These are phyloP conservation scores for Pachyuromys duprasi DNA, from an alignment of 2,797 vertebrate genomes.

Conservation along the genomic window DNA sequence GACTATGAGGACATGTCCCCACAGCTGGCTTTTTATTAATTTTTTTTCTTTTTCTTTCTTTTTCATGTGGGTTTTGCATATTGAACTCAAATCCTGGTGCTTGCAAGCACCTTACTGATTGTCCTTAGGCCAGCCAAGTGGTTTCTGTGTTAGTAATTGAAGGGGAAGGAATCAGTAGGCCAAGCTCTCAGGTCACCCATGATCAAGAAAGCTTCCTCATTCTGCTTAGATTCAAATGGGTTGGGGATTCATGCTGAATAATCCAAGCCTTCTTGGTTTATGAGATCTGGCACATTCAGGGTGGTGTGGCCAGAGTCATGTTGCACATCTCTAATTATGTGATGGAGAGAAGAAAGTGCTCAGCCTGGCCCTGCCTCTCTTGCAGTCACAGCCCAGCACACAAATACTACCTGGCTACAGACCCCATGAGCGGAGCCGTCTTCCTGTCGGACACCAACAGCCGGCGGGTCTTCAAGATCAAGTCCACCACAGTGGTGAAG, in stretches of 20 bases:
- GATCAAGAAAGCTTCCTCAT: not conserved
- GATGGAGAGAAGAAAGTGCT: not conserved
- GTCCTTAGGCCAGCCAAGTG: not conserved
- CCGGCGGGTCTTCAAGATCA: slow-evolving; percentile 96
- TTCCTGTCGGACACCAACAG: slow-evolving; percentile 98
- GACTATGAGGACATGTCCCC: not conserved
- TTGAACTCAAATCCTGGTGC: not conserved
- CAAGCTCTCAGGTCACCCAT: not conserved
- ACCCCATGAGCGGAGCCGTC: slow-evolving; percentile 93
- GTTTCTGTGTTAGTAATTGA: not conserved
- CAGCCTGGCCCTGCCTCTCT: slow-evolving; percentile 73
- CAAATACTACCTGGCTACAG: slow-evolving; percentile 98
- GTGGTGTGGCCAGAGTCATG: not conserved
- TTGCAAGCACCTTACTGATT: not conserved
- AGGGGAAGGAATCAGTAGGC: not conserved
- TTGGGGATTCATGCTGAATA: not conserved
- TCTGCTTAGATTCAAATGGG: not conserved
- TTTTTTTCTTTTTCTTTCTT: too few species aligned
- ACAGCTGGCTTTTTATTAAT: too few species aligned
- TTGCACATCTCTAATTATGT: not conserved
- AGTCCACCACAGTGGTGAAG: slow-evolving; percentile 93
- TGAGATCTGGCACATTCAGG: not conserved
- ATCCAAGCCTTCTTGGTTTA: not conserved
- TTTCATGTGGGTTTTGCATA: not conserved
- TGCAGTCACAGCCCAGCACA: slow-evolving; percentile 97